Base-by-base conservation (phyloP, 2,797 vertebrate genomes). In the Microctenopoma lineatum region DNA sequence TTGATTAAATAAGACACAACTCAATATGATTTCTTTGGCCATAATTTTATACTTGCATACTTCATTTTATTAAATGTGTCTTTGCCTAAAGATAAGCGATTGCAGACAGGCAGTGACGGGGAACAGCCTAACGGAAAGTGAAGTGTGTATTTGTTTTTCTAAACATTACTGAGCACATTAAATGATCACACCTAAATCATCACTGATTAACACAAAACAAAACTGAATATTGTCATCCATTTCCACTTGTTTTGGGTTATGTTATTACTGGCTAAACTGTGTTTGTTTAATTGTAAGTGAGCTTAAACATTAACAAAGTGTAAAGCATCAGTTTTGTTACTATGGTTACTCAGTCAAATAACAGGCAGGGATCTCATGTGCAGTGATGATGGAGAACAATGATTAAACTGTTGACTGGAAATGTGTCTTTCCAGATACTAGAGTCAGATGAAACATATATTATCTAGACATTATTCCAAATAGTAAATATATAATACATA, bases 281-380 rank as follows among this genome's bases (percentile, higher is more conserved):
- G 61, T 72, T 66, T 68, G 66, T 71, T 79, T 75, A 79, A 79
- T 64, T 75, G 18, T 74, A 78, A 65, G 42, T 15, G 25, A 73
- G 58, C 25, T 77, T 76, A 71, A 74, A 32, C 55, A 63, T 82
- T 84, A 68, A 75, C 53, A 1, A 6, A 73, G 39, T 51, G 63
- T 61, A 72, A 79, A 74, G 50, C 72, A 80, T 80, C 38, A 29
- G 1, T 65, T 69, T 66, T 45, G 65, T 66, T 74, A 29, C 63
- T 66, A 66, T 73, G 66, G 73, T 60, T 62, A 71, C 67, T n/a
- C 57, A 58, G 61, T 57, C 27, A 63, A 41, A 68, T 38, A 58
- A n/a, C 16, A 41, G 44, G 1, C 55, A 18, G 44, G 9, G 5
- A 45, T 50, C 27, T 56, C 29, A 46, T 38, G 9, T 61, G 39